Evolutionary conservation across 2,797 vertebrate species (phyloP).

Genomic region (Craterocephalus amniculus): DNA sequence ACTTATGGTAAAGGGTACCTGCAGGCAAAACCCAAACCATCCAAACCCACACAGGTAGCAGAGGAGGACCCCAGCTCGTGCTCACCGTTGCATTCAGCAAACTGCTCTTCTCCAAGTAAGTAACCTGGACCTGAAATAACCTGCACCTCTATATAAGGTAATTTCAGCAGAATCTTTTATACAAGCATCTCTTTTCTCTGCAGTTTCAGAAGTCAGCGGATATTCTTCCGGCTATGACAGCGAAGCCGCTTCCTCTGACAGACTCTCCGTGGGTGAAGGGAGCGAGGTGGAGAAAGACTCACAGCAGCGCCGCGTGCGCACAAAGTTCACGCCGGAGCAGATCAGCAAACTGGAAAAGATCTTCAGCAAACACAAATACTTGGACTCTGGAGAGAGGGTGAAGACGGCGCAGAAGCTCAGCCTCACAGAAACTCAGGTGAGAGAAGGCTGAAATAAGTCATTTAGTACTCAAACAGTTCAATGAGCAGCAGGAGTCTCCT

Average conservation of each 20-base stretch:
- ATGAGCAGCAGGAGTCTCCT: neutral
- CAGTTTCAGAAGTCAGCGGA: slow-evolving; percentile 76
- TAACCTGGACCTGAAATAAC: neutral
- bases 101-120: slow-evolving; percentile 78
- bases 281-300: slow-evolving; percentile 59
- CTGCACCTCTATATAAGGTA: rapidly evolving
- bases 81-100: slow-evolving; percentile 33
- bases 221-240: slow-evolving; percentile 84
- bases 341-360: slow-evolving; percentile 87
- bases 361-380: slow-evolving; percentile 86
- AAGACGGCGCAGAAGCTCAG: slow-evolving; percentile 84
- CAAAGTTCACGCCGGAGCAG: slow-evolving; percentile 87
- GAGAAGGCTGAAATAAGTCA: slow-evolving; percentile 2
- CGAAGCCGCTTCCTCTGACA: slow-evolving; percentile 72
- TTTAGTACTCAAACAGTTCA: neutral
- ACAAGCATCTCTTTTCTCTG: neutral
- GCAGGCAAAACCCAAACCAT: slow-evolving; percentile 69
- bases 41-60: slow-evolving; percentile 1
- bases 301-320: slow-evolving; percentile 80
- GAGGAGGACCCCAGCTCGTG: slow-evolving; percentile 26
- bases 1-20: slow-evolving; percentile 62
- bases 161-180: neutral
- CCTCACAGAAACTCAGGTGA: slow-evolving; percentile 89
- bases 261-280: slow-evolving; percentile 63
- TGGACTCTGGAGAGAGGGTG: slow-evolving; percentile 83